Base-by-base conservation (phyloP, 2,888 invertebrate species). In the Aelia acuminata region DNA sequence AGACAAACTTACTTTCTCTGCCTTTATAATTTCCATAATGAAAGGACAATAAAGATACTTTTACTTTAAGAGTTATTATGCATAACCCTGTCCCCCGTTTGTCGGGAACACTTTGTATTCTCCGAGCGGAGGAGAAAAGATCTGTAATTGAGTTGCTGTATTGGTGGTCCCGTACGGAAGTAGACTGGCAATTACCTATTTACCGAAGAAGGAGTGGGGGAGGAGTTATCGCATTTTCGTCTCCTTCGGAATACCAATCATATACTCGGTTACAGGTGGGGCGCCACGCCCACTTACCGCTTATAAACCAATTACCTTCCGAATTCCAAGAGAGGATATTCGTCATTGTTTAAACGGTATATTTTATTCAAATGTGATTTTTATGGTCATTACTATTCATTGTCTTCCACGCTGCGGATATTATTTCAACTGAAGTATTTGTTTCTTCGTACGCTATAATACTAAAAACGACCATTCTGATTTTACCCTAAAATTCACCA, bases 181-280 rank as follows among this genome's bases (percentile, higher is more conserved):
- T 4, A 11, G 85, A 85, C 85, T 85, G 53, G 53, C 85, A 85
- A 85, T 85, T 85, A 85, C 85, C 85, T 85, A 85, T 85, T 85
- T 85, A 85, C 85, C 50, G n/a, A 43, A 43, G 31, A 18, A n/a
- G 31, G 85, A n/a, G n/a, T n/a, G n/a, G n/a, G 85, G 85, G 85
- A 26, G 49, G 84, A 49, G 84, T 85, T 85, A 85, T 85, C 85
- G 31, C 53, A 49, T 85, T 49, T 84, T 49, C 10, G 22, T 7
- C 85, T n/a, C 2, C 31, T n/a, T 22, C 8, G 35, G 85, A 85
- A 85, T 85, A 85, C 85, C 85, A 85, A 85, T 85, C 85, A 85
- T 84, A 48, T 15, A n/a, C n/a, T 20, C 39, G 8, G 35, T 7
- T 53, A 22, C 85, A 85, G 53, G 85, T 53, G 35, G 84, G 7